phyloP scores from a whole-genome alignment of 2,888 invertebrate species.

The Empis livida region DNA sequence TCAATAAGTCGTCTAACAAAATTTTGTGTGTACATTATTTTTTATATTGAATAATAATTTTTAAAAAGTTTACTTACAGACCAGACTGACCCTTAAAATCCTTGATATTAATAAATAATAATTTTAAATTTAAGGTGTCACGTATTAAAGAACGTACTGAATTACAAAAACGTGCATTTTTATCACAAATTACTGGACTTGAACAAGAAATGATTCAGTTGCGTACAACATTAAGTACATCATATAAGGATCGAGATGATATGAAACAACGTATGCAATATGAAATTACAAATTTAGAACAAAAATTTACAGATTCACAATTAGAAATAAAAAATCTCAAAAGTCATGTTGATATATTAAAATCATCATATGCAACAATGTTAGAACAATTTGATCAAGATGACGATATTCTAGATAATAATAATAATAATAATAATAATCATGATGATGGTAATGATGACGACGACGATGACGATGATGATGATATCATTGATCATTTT shows the following conservation, averaged over 20 bases:
- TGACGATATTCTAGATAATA: not conserved
- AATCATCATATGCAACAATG: constrained; percentile 8
- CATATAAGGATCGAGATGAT: constrained; percentile 11
- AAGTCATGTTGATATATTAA: constrained; percentile 11
- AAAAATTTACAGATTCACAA: constrained; percentile 11
- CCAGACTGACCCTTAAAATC: too few species aligned
- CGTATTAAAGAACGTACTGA: constrained; percentile 12
- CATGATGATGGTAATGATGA: not conserved
- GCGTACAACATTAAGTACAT: constrained; percentile 5
- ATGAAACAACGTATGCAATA: constrained; percentile 10
- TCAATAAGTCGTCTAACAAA: too few species aligned
- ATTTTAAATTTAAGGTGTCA: constrained; percentile 3
- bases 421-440: not conserved
- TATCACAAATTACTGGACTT: constrained; percentile 10
- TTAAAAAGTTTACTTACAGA: too few species aligned
- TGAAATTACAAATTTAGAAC: constrained; percentile 10
- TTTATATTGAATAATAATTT: too few species aligned
- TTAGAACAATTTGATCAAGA: not conserved
- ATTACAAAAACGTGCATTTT: constrained; percentile 9
- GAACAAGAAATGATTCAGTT: constrained; percentile 11
- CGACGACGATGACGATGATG: not conserved
- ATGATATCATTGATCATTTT: not conserved
- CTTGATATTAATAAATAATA: too few species aligned
- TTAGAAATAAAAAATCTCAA: constrained; percentile 10
- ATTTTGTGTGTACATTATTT: too few species aligned